Base-by-base conservation (phyloP, 1,140 invertebrate genomes). In the Hyposmocoma kahamanoa region DNA sequence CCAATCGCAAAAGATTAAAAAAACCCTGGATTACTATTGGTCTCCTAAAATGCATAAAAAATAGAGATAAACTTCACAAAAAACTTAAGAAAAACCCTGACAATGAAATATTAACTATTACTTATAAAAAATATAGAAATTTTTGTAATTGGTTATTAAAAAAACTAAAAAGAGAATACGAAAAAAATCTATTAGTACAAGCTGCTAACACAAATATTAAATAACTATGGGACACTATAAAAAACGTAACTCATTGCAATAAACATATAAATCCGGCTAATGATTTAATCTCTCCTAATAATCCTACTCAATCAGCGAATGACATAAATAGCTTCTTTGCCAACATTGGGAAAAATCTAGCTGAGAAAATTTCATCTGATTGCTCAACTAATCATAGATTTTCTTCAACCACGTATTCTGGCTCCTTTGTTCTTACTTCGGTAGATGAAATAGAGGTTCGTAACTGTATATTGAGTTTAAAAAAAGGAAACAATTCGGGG, bases 11-110 rank as follows among this genome's bases (percentile, higher is more conserved):
- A 43, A n/a, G 20, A 11, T 43, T 10, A 3, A 22, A 24, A 5
- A 50, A 50, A 26, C 39, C 42, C 0, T 50, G 48, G 48, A 43
- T 50, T 2, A 50, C 48, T n/a, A 18, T 20, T 26, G 41, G 48
- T 11, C 2, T 50, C 2, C n/a, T 50, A 0, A 28, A 28, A 10
- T 50, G 48, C 15, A 43, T 50, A 22, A 44, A 20, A 36, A 43
- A 44, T 10, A 11, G 41, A 15, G 48, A 50, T 24, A 43, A 24
- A 13, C 9, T 50, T 2, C 48, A 50, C 19, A 1, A 24, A 19
- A 34, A 34, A 2, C 26, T 38, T 0, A 43, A 24, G 44, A 42
- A 43, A 36, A 15, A 32, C 24, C 26, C 24, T 3, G 10, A 34
- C 20, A 38, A 43, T 19, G 2, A 13, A 15, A 41, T 43, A 1